Evolutionary conservation across 2,797 vertebrate species (phyloP).

Genomic region (Todus mexicanus): DNA sequence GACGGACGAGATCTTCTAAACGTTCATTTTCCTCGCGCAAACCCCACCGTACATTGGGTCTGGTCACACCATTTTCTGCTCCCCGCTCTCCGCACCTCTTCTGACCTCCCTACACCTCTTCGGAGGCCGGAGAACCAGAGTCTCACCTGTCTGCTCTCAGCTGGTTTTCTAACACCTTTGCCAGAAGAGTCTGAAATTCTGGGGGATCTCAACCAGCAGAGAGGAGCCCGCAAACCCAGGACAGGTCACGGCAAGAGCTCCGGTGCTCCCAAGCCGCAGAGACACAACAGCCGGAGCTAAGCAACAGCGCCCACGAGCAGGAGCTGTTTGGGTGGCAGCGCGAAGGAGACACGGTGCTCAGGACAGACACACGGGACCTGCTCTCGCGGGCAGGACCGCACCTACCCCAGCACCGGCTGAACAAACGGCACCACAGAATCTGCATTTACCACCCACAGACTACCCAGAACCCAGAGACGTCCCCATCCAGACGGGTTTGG

Average conservation of each 20-base stretch:
- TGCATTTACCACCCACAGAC: not conserved
- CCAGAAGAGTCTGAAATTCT: not conserved
- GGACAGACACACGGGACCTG: not conserved
- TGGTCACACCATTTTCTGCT: not conserved
- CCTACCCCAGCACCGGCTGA: rapidly evolving
- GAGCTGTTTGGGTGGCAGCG: not conserved
- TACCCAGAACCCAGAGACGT: rapidly evolving
- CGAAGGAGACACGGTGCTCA: not conserved
- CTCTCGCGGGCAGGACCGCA: rapidly evolving
- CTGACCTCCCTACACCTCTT: not conserved
- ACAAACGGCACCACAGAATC: rapidly evolving
- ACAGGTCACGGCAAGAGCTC: not conserved
- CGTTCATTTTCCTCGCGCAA: rapidly evolving
- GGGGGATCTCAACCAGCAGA: not conserved
- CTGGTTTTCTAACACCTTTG: not conserved
- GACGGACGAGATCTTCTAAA: not conserved
- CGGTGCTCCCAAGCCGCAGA: not conserved
- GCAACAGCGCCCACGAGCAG: rapidly evolving
- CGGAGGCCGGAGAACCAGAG: not conserved
- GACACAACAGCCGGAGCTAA: not conserved
- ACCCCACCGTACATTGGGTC: rapidly evolving
- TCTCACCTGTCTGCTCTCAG: no score
- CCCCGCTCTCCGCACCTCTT: not conserved
- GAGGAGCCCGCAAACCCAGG: not conserved
- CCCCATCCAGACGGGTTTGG: rapidly evolving